Percentiles rank a stretch among this genome's conserved stretches.
Conservation (phyloP, 2,113 vertebrate genomes). For the Rhinichthys klamathensis region DNA sequence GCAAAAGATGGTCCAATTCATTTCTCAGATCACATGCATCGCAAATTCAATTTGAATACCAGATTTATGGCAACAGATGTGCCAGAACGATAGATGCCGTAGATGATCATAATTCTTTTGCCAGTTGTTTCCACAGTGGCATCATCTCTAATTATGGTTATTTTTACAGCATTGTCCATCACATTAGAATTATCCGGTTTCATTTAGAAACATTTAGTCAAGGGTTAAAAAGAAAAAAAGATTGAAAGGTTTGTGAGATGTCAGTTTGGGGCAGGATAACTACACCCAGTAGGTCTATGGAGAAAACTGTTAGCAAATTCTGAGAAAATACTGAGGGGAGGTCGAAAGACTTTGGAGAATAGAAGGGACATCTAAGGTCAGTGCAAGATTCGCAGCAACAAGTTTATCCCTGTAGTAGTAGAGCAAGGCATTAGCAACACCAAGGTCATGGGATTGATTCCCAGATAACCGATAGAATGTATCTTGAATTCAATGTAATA, state of each 20-base stretch:
- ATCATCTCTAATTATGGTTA: conserved; percentile 25
- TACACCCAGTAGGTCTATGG: neutral
- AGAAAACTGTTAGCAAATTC: conserved; percentile 48
- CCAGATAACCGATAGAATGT: neutral
- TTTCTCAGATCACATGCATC: conserved; percentile 41
- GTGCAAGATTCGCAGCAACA: neutral
- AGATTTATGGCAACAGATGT: conserved; percentile 53
- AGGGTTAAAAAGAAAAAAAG: neutral
- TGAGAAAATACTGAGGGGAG: conserved; percentile 10
- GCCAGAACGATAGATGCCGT: conserved; percentile 15
- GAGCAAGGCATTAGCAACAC: neutral
- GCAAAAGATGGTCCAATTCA: conserved; percentile 39
- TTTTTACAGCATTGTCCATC: conserved; percentile 30
- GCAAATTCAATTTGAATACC: conserved; percentile 45
- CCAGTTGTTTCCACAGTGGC: conserved; percentile 26
- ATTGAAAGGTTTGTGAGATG: neutral
- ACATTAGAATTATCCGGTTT: conserved; percentile 1
- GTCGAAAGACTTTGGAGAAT: neutral
- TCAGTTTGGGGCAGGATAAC: neutral
- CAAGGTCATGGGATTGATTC: neutral
- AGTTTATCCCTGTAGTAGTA: neutral
- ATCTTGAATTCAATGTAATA: neutral
- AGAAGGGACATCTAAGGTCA: neutral
- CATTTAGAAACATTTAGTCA: neutral
- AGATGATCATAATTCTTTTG: conserved; percentile 39